Evolutionary conservation across 2,888 invertebrate genomes (phyloP).

Genomic region (Thumatha senex): DNA sequence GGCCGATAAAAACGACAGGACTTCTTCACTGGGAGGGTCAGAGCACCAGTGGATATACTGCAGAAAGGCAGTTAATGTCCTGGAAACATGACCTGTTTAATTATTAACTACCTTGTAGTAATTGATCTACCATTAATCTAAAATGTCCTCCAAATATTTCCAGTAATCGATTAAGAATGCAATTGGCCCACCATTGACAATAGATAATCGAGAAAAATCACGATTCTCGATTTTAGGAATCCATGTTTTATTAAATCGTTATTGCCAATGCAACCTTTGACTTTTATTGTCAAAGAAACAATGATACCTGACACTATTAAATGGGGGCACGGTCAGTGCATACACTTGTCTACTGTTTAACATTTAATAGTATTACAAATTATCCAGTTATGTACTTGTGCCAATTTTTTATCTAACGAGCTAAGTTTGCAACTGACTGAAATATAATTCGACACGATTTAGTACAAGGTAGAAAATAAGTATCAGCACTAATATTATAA

Average conservation of each 20-base stretch:
- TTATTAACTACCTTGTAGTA: background rate
- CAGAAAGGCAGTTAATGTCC: too few relatives aligned
- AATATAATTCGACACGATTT: background rate
- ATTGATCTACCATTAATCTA: background rate
- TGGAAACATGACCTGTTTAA: too few relatives aligned
- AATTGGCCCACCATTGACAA: constrained; percentile 17
- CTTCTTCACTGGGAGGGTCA: too few relatives aligned
- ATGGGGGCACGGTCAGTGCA: constrained; percentile 36
- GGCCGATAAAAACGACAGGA: too few relatives aligned
- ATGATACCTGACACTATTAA: constrained; percentile 20
- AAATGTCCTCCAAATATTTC: constrained; percentile 10
- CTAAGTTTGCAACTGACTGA: background rate
- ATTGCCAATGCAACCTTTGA: constrained; percentile 34
- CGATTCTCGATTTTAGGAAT: constrained; percentile 32
- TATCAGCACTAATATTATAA: too few relatives aligned
- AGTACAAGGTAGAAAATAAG: too few relatives aligned
- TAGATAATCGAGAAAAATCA: constrained; percentile 24
- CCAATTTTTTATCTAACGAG: constrained; percentile 42
- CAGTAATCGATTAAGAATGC: constrained; percentile 11
- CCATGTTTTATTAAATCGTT: constrained; percentile 14
- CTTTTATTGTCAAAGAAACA: constrained; percentile 44
- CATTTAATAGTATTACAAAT: constrained; percentile 14
- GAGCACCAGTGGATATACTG: too few relatives aligned
- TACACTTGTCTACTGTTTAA: constrained; percentile 19
- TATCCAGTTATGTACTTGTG: constrained; percentile 36